Conservation (phyloP, 2,888 invertebrate species). For the Nycteola revayana region DNA sequence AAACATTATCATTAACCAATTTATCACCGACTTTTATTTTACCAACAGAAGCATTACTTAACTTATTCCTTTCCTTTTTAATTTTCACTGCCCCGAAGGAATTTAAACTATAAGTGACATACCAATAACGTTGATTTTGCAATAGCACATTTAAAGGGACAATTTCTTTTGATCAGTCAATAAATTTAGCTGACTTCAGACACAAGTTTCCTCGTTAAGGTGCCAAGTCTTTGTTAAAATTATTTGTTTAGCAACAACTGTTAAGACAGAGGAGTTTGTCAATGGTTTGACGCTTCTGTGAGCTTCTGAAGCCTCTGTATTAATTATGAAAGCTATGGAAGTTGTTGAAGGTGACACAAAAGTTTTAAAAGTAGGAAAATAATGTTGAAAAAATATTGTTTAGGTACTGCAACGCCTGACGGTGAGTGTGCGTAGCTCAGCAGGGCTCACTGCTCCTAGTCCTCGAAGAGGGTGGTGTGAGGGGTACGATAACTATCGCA, state of each 20-base stretch:
- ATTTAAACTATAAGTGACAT: constrained; percentile 14
- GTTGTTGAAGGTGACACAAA: no score
- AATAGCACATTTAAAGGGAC: constrained; percentile 7
- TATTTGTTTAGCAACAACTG: constrained; percentile 29
- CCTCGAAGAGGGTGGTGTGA: no score
- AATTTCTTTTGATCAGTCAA: constrained; percentile 37
- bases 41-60: constrained; percentile 24
- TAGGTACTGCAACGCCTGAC: no score
- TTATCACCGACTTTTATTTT: constrained; percentile 26
- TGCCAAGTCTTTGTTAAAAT: constrained; percentile 28
- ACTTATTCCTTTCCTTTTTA: constrained; percentile 30
- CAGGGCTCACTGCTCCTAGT: no score
- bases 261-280: constrained; percentile 20
- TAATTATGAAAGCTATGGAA: no score
- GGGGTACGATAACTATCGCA: no score
- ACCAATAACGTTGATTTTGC: constrained; percentile 1
- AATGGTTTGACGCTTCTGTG: constrained; percentile 7
- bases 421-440: no score
- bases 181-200: constrained; percentile 31
- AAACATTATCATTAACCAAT: constrained; percentile 20
- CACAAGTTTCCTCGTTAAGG: constrained; percentile 31
- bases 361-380: no score
- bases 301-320: no score
- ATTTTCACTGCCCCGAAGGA: constrained; percentile 6
- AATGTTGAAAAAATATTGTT: no score